Base-by-base conservation (phyloP, 2,888 invertebrate genomes). In the Lycia hirtaria region DNA sequence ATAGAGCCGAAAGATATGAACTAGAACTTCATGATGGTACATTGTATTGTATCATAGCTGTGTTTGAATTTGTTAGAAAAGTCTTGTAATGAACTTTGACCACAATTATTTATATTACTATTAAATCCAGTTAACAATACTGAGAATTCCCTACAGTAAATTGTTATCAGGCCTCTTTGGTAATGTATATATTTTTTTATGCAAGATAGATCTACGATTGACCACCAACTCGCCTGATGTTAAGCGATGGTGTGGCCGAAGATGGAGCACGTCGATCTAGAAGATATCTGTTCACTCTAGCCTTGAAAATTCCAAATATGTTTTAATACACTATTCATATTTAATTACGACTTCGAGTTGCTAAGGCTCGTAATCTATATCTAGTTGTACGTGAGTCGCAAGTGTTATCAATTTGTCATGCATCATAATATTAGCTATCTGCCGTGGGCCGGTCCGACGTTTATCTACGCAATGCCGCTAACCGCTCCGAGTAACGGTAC, bases 401-500 rank as follows among this genome's bases (percentile, higher is more conserved):
- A 71, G 73, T 75, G 74, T 71, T 69, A 75, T 71, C 69, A 75
- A 71, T 80, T n/a, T 35, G 15, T 80, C 76, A 71, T 41, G 68
- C 65, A 73, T 60, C 49, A 73, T 68, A 64, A 67, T 73, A 73
- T 75, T 69, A 69, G 69, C 69, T 80, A 78, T 82, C 76, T 72
- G 74, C 76, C 68, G 74, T 69, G 67, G 75, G 87, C 85, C 87
- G 84, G 88, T 86, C 75, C 64, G 71, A 75, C 75, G 72, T 82
- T 83, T 86, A 85, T 83, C 82, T 79, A 80, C 80, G 82, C 83
- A 78, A 77, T 80, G 74, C 73, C 75, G 76, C 81, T 75, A 81
- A 76, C 83, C 79, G 80, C 80, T 78, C 74, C 74, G 67, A 75
- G 63, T 88, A 89, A 88, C 89, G 88, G 88, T 88, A 86, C 72